Evolutionary conservation across 2,888 invertebrate species (phyloP).

Genomic region (Chloromyia formosa): DNA sequence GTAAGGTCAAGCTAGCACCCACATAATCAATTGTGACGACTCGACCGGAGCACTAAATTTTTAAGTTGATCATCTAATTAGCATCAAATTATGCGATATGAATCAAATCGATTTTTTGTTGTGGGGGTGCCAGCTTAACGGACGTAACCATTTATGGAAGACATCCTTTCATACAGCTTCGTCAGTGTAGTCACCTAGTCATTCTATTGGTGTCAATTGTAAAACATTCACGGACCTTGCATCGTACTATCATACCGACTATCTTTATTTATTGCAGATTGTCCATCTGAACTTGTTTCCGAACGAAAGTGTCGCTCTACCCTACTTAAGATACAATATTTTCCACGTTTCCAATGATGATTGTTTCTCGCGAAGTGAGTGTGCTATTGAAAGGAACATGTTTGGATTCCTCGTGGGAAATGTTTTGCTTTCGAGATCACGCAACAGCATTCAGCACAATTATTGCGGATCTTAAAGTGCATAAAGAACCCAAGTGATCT

Average conservation of each 20-base stretch:
- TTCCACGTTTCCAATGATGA: not conserved
- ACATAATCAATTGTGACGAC: too few species aligned
- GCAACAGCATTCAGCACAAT: not conserved
- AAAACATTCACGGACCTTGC: not conserved
- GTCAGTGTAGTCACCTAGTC: not conserved
- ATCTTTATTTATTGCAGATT: too few species aligned
- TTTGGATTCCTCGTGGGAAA: not conserved
- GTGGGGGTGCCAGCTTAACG: too few species aligned
- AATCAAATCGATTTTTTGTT: too few species aligned
- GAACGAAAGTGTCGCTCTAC: not conserved
- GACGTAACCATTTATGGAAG: slow-evolving; percentile 6
- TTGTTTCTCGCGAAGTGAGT: not conserved
- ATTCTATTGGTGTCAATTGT: slow-evolving; percentile 3
- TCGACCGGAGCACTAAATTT: too few species aligned
- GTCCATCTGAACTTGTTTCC: slow-evolving; percentile 1
- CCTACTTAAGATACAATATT: not conserved
- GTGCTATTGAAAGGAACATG: not conserved
- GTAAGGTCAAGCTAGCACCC: too few species aligned
- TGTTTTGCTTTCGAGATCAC: not conserved
- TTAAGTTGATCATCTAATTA: too few species aligned
- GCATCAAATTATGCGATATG: too few species aligned
- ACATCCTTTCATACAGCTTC: too few species aligned
- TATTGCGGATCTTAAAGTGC: not conserved
- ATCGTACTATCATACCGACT: too few species aligned
- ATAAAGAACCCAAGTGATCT: not conserved